Evolutionary conservation across 2,888 invertebrate genomes (phyloP), one percentile per base, ranked within the genome.

Genomic region (Boloria selene): DNA sequence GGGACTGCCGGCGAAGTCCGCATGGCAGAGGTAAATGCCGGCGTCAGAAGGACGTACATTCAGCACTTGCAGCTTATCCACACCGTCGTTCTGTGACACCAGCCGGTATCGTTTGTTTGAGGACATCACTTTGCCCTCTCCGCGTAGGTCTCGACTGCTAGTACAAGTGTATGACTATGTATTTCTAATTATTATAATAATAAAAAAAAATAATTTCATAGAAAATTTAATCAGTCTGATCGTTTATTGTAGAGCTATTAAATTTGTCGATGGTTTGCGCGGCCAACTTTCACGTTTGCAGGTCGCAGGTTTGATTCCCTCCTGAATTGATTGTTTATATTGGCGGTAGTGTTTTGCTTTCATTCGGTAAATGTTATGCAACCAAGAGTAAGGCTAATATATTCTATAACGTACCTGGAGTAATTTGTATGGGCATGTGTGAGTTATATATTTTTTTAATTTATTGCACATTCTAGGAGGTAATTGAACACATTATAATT

Each of bases 81-180:
- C 51, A 6, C 80, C 83, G 2, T 79, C 82, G 2, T 72, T 75
- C 55, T 83, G 81, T 2, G 82, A 78, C 59, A 88, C 77, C 65
- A 87, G 79, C 26, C 79, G 81, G 75, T 85, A 90, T 5, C 88
- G 81, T 3, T 79, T 78, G 59, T 75, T 77, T 6, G 77, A 69
- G 2, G 80, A 72, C 59, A 78, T 73, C 47, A 75, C 73, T 44
- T 65, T 75, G 17, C 73, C 75, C 42, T 76, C 77, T 3, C 77
- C 79, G 64, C 91, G 89, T 47, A 86, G 76, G 77, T 92, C 92
- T 71, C 87, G 86, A 80, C 92, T 92, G 90, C 84, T 87, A 79
- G 79, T 78, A 59, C 84, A 84, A 76, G 76, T 70, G 51, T 31
- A 14, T 42, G 5, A 51, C 31, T 6, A 54, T 54, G 26, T 64